Base-by-base conservation (phyloP, 2,888 invertebrate genomes). In the Pheosia tremula region DNA sequence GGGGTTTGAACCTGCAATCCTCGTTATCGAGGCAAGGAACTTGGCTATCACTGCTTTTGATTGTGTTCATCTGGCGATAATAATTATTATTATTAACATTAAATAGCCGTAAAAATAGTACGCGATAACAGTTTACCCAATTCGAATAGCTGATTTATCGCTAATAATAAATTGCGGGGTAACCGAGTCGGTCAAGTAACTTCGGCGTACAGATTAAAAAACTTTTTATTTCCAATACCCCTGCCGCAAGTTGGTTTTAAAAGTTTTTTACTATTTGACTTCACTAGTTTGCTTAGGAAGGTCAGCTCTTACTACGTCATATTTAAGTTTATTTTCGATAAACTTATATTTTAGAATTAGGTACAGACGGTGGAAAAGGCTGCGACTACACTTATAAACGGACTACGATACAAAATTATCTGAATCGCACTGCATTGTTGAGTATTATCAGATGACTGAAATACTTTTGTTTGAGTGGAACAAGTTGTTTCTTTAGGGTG, bases 161-260 rank as follows among this genome's bases (percentile, higher is more conserved):
- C 63, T 66, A 61, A 68, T 66, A 67, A 70, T 63, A 72, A 74
- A 77, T 67, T 64, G 61, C 66, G 60, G 53, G 68, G 65, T 55
- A 62, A 63, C 61, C 57, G 61, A 65, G 53, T 70, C 73, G 68
- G 68, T 78, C 74, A 75, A 75, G 67, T 70, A 58, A 62, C 70
- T 73, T 68, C 41, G 60, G 39, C 56, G 63, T 62, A 63, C 62
- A 70, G 74, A 78, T 78, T 78, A 77, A 77, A 78, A 77, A 78
- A 78, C 69, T 78, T 77, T 77, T 71, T 71, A 74, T 67, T 73
- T 70, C 74, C 72, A 63, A 72, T 77, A 78, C 62, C 59, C 64
- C 2, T 62, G 61, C 65, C 59, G 64, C 61, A 64, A 66, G 67
- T 67, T 63, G 39, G 62, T 63, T 64, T 38, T 36, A 39, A 68